Evolutionary conservation across 2,888 invertebrate species (phyloP), one percentile per base, ranked within the genome.

Genomic region (Oscheius onirici): DNA sequence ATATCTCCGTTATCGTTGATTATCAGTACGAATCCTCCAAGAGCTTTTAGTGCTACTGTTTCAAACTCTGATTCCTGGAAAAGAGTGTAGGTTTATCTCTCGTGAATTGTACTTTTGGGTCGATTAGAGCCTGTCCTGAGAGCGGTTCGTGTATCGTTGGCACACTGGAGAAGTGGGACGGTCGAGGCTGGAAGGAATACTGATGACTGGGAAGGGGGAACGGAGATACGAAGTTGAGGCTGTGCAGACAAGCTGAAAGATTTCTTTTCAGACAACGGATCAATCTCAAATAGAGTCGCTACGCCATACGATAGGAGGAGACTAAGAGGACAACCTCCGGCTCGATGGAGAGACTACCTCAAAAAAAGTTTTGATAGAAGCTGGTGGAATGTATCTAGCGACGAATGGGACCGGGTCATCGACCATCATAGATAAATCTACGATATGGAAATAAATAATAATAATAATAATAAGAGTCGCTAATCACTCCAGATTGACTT

Each of bases 11-110:
- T 78, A 89, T 97, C 97, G 83, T 96, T 97, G 81, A 99, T 91
- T 88, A 99, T 96, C 91, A 99, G 93, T 88, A 99, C 92, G 91
- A 99, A 99, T 86, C 99, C 99, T 90, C 97, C 97, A 89, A 99
- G 91, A 80, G 97, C 97, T 97, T 81, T 83, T 60, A 86, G 67
- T 11, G 79, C 75, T 28, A 86, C 74, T 13, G 77, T 74, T 61
- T 80, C 77, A 67, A 85, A 86, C 57, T 77, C 76, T 34, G 82
- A 71, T 71, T 86, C 86, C 55, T 77, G 71, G 22, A 78, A n/a
- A n/a, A n/a, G n/a, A n/a, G n/a, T n/a, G n/a, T n/a, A n/a, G n/a
- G 3, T 34, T 34, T 57, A 15, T 28, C 8, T 6, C 15, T 40
- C 34, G 17, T n/a, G 20, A 22, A n/a, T 41, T 20, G 10, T 13